A percentile compares a stretch with the other conserved stretches of the same genome.
Evolutionary conservation across 2,797 vertebrate species (phyloP).

Genomic region (Onychomys leucogaster): DNA sequence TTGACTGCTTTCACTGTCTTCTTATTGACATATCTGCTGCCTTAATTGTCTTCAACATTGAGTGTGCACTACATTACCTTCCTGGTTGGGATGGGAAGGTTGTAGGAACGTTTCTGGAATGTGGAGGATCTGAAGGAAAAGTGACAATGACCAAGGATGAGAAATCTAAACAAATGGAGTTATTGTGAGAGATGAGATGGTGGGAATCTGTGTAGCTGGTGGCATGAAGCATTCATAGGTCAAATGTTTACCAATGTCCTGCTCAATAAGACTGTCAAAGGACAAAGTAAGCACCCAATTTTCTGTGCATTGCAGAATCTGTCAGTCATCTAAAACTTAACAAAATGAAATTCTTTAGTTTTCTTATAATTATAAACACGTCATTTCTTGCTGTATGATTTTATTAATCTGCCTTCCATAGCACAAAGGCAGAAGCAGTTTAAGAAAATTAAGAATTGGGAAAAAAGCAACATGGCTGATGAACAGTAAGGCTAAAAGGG

Average conservation of each 20-base stretch:
- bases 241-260: background rate
- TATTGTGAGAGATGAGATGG: background rate
- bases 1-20: background rate
- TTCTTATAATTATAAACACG: background rate
- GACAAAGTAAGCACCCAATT: background rate
- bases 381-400: background rate
- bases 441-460: background rate
- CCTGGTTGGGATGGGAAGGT: background rate
- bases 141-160: background rate
- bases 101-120: background rate
- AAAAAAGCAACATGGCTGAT: background rate
- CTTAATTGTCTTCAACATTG: background rate
- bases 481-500: background rate
- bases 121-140: background rate
- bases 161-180: background rate
- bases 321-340: background rate
- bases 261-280: background rate
- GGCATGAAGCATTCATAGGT: background rate
- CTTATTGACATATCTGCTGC: background rate
- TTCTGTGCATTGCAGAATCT: background rate
- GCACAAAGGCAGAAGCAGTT: background rate
- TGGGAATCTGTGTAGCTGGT: slow-evolving; percentile 2
- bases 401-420: background rate
- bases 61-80: background rate
- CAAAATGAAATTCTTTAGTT: slow-evolving; percentile 35